These are phyloP conservation scores for Nestor notabilis DNA, from an alignment of 2,113 vertebrate species.

Conservation along the genomic window DNA sequence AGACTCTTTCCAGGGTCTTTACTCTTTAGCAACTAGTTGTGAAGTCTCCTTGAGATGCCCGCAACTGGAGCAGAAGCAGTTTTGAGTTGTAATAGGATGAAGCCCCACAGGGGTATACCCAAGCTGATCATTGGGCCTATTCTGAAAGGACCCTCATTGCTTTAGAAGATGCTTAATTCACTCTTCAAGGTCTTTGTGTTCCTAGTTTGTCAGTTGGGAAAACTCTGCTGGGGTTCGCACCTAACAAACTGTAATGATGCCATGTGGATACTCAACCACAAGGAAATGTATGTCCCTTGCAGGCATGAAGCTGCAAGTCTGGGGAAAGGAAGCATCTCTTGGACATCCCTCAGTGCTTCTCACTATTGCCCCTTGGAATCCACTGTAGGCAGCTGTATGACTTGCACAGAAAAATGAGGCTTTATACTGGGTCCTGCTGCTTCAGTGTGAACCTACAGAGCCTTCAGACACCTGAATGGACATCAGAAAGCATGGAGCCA, in stretches of 20 bases:
- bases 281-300: not conserved
- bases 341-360: not conserved
- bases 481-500: not conserved
- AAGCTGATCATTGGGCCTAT: not conserved
- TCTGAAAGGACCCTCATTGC: not conserved
- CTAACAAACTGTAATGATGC: not conserved
- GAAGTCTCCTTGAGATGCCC: not conserved
- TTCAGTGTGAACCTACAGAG: not conserved
- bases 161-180: not conserved
- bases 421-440: not conserved
- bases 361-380: not conserved
- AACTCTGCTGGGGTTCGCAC: not conserved
- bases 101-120: not conserved
- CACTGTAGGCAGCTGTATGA: not conserved
- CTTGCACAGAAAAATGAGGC: not conserved
- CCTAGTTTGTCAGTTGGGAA: not conserved
- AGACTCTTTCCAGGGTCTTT: not conserved
- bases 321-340: not conserved
- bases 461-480: not conserved
- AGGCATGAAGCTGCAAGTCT: not conserved
- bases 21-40: not conserved
- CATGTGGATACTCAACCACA: accelerated
- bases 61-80: not conserved
- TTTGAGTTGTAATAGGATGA: not conserved
- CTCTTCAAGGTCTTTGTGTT: not conserved